Percentiles rank a stretch among this genome's conserved stretches.
Conservation (phyloP, 2,888 invertebrate species). For the Azorinus chamasolen region DNA sequence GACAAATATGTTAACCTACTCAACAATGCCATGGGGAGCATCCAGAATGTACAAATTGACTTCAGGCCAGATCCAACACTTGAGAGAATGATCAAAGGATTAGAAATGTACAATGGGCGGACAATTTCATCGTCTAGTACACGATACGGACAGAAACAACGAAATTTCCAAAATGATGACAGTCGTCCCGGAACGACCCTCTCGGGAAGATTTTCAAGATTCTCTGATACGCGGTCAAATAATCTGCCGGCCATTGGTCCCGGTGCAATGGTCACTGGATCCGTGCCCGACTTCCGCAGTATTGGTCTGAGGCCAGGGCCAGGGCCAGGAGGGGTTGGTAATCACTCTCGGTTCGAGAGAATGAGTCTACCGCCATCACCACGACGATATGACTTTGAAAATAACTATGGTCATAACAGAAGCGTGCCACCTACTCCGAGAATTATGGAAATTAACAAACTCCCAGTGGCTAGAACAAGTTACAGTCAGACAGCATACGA, state of each 20-base stretch:
- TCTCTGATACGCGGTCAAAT: conserved; percentile 28
- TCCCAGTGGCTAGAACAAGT: conserved; percentile 9
- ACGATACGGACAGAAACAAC: conserved; percentile 39
- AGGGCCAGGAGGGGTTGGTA: background rate
- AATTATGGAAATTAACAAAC: conserved; percentile 32
- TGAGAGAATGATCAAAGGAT: conserved; percentile 51
- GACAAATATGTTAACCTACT: conserved; percentile 58
- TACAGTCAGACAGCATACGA: conserved; percentile 29
- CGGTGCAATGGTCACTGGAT: conserved; percentile 37
- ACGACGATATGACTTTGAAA: conserved; percentile 24
- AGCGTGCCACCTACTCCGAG: conserved; percentile 58
- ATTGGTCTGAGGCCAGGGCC: conserved; percentile 32
- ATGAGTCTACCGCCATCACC: conserved; percentile 42
- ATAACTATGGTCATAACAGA: conserved; percentile 31
- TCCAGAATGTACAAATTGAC: conserved; percentile 57
- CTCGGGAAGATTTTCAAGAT: conserved; percentile 16
- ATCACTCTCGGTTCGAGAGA: conserved; percentile 5
- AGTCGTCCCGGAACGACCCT: conserved; percentile 10
- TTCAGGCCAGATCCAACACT: conserved; percentile 62
- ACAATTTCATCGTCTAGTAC: conserved; percentile 49
- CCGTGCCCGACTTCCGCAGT: conserved; percentile 57
- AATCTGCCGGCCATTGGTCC: conserved; percentile 42
- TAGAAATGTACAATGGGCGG: conserved; percentile 56
- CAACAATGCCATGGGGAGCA: conserved; percentile 59
- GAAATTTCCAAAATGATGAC: conserved; percentile 17